These are phyloP conservation scores for Equus quagga DNA, from an alignment of 2,113 vertebrate genomes.

Conservation along the genomic window DNA sequence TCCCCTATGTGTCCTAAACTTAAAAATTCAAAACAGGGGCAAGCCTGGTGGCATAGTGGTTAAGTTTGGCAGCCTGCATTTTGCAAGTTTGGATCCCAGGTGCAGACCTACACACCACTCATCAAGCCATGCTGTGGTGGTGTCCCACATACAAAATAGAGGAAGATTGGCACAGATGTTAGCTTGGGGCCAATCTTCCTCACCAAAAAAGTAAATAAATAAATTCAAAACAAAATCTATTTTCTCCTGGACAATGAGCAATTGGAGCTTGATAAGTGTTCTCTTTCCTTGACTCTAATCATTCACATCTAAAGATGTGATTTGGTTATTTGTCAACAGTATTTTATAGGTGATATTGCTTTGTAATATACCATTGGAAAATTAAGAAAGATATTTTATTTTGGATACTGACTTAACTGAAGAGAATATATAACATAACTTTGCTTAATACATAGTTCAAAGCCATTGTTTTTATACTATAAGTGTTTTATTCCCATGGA, in stretches of 20 bases:
- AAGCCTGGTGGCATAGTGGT: no score
- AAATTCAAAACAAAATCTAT: background rate
- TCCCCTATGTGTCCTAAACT: background rate
- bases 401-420: background rate
- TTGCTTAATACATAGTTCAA: background rate
- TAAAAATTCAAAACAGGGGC: background rate
- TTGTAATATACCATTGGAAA: background rate
- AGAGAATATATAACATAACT: background rate
- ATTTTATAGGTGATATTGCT: background rate
- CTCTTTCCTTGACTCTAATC: background rate
- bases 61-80: no score
- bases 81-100: no score
- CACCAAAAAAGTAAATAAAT: no score
- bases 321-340: background rate
- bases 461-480: background rate
- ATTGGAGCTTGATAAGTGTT: no score
- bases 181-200: no score
- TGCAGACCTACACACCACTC: no score
- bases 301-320: background rate
- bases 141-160: no score
- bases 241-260: background rate
- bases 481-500: background rate
- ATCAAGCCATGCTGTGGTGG: no score
- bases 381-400: background rate
- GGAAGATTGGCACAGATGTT: no score